Evolutionary conservation across 2,797 vertebrate species (phyloP), one percentile per base, ranked within the genome.

Genomic region (Helostoma temminkii): DNA sequence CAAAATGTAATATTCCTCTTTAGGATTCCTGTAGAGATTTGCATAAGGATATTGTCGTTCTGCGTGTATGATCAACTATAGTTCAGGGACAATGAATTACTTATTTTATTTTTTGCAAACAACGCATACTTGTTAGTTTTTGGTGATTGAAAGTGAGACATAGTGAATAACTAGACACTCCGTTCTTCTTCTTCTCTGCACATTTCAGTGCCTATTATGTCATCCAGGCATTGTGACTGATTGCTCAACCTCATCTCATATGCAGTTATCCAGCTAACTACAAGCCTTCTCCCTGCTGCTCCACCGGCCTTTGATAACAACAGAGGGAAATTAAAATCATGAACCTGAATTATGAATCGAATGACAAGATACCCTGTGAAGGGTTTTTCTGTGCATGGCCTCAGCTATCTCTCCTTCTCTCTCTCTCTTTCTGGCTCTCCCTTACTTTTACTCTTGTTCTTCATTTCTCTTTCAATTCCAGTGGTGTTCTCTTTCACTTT

Each of bases 261-360:
- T 98, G 96, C 96, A 95, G 96, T 96, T 97, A 97, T 94, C 95
- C 95, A 94, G 92, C 93, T 95, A 94, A 94, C 93, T 91, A 94
- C 95, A 93, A 95, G 91, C 94, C 94, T 92, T 91, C 94, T 92
- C 93, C 90, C 90, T 80, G 93, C 95, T 93, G 92, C 93, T 92
- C 93, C 93, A 89, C 93, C 88, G 92, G 95, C 95, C 96, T 97
- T 98, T 98, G 96, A 97, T 89, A 96, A 97, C 96, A 98, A 98
- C 97, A 98, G 96, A 99, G 94, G 95, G 97, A 98, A 99, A 99
- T 96, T 96, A 96, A 98, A 99, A 99, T 98, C 95, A 97, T 93
- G 93, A 94, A 95, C 93, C 96, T 97, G 96, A 97, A 98, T 98
- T 97, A 98, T 98, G 94, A 95, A 97, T 96, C 94, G 96, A 95